Evolutionary conservation across 2,888 invertebrate species (phyloP), one percentile per base, ranked within the genome.

Genomic region (Acrobasis repandana): DNA sequence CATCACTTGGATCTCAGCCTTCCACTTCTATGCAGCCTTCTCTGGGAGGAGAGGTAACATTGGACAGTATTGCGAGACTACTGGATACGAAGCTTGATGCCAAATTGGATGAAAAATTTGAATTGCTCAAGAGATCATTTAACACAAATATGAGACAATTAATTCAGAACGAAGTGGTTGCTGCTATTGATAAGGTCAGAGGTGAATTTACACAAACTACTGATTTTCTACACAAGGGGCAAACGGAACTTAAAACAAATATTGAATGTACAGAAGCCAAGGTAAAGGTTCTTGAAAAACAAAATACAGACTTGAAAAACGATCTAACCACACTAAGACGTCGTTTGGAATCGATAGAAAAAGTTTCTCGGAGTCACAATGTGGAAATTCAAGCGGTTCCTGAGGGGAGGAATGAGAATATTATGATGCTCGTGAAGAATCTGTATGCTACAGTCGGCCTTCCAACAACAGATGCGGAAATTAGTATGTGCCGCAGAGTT

Each of bases 371-470:
- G 10, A 51, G 51, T 51, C 20, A 28, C 14, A 51, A 51, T 28
- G 28, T 51, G 9, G 51, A 51, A 14, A 51, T 51, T 51, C 28
- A 51, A 51, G 51, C 11, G 14, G 51, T 51, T 20, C 51, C 51
- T 11, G 51, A 51, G 28, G 28, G 28, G 14, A 28, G 11, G 11
- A 51, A 51, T 51, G 51, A 51, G 14, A 51, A 51, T 28, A 14
- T 51, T 28, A 28, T 51, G 28, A 11, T 28, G 2, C 51, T 51
- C 10, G 14, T 51, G 10, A 51, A 28, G 28, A 51, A 51, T 28
- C 14, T 51, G 51, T 51, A 51, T 51, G 28, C 51, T 28, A 8
- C 51, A 4, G 51, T 51, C 1, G 28, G 14, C 28, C 28, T 51
- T 11, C 51, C 51, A 28, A 51, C 51, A 11, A 51, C 14, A 18